Base-by-base conservation (phyloP, 2,797 vertebrate genomes). In the Paedocypris micromegethes region DNA sequence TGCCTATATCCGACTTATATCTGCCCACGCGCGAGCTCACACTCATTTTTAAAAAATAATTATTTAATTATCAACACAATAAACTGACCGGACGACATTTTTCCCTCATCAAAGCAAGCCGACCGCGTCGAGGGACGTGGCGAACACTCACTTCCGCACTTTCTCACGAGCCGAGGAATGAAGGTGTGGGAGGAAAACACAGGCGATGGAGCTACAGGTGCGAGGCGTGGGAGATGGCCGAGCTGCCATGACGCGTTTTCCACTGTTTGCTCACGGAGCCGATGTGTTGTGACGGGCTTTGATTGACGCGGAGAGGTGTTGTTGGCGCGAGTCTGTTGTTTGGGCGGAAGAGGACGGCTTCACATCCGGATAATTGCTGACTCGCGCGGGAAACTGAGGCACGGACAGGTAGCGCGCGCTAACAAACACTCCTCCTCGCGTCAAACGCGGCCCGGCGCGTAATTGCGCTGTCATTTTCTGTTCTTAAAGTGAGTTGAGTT, bases 261-360 rank as follows among this genome's bases (percentile, higher is more conserved):
- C 85, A 64, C 69, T 85, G 82, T 83, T 78, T 84, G 76, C 75
- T 83, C 77, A 80, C 82, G 80, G 70, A 84, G 81, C 75, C 85
- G 83, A 90, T 88, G 80, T 86, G 81, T 81, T 83, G 59, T 88
- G 86, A 88, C 83, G 85, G 77, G 42, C 83, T 73, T 78, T 85
- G 86, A 84, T 83, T 89, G 87, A 87, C 85, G 87, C 77, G 70
- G 82, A 77, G 80, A 84, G 83, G 77, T 87, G 79, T 81, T 82
- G 86, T 76, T 76, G 75, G 41, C 59, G 78, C 82, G 60, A 64
- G 84, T 80, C 85, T 84, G 80, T 83, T 72, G 66, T 49, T 75
- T 81, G 80, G 84, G 76, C 72, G 79, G 82, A 85, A 85, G 84
- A 74, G 55, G 75, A 38, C 75, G 76, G 80, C 83, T 86, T 88